Conservation (phyloP, 2,888 invertebrate species). For the Stenurella melanura region DNA sequence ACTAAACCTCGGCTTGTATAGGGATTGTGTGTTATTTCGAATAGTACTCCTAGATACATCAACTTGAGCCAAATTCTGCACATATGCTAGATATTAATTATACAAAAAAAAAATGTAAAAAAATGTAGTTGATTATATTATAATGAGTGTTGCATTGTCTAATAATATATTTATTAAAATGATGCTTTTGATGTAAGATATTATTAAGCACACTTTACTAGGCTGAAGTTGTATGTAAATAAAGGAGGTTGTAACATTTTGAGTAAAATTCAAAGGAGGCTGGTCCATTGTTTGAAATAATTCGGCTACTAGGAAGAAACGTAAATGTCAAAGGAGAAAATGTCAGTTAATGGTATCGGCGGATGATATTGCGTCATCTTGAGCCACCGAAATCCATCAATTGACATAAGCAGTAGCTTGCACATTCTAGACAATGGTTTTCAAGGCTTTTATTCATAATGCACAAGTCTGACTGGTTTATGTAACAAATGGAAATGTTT, state of each 20-base stretch:
- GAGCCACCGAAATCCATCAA: constrained; percentile 70
- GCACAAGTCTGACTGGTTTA: constrained; percentile 32
- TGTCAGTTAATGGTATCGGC: constrained; percentile 69
- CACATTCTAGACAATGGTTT: constrained; percentile 66
- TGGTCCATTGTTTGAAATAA: constrained; percentile 68
- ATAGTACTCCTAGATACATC: constrained; percentile 40
- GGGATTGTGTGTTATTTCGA: not conserved
- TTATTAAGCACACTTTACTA: constrained; percentile 55
- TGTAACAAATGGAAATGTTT: constrained; percentile 25
- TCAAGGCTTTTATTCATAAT: constrained; percentile 58
- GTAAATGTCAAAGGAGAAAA: constrained; percentile 41
- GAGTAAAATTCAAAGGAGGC: constrained; percentile 66
- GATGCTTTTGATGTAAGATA: constrained; percentile 65
- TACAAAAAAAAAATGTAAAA: constrained; percentile 55
- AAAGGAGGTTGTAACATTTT: constrained; percentile 51
- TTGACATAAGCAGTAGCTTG: constrained; percentile 57
- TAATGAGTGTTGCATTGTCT: constrained; percentile 64
- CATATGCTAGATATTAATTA: constrained; percentile 54
- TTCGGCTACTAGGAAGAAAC: constrained; percentile 37
- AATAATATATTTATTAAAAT: constrained; percentile 61
- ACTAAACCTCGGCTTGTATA: constrained; percentile 60
- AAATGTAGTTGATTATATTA: constrained; percentile 59
- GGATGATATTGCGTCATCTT: constrained; percentile 68
- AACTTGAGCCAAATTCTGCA: constrained; percentile 59
- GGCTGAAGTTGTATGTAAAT: constrained; percentile 53